phyloP scores from a whole-genome alignment of 37 sponge, comb jelly and placozoan species.

The Halisarca cf. caerulea region DNA sequence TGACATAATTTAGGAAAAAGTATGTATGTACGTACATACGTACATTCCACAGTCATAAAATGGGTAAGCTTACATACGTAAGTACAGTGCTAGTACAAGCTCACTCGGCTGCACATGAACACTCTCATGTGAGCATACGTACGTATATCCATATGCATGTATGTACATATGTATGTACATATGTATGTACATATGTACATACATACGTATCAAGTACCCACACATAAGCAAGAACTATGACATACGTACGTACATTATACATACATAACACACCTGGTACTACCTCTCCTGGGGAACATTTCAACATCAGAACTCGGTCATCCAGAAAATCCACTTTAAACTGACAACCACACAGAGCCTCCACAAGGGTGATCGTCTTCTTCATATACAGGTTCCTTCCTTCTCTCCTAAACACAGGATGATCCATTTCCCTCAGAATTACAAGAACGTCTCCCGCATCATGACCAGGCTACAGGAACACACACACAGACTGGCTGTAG shows the following conservation, averaged over 20 bases:
- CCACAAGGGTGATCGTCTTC: slow-evolving; percentile 80
- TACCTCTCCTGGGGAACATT: slow-evolving; percentile 56
- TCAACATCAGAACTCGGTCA: slow-evolving; percentile 64
- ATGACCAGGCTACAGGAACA: slow-evolving; percentile 79
- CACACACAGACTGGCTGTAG: too few species aligned
- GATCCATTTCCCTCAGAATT: slow-evolving; percentile 77
- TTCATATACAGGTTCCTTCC: slow-evolving; percentile 74
- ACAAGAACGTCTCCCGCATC: slow-evolving; percentile 91
- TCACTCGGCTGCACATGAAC: too few species aligned
- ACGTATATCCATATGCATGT: background rate
- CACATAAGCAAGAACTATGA: too few species aligned
- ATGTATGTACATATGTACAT: background rate
- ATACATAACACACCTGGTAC: slow-evolving; percentile 39
- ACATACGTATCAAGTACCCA: background rate
- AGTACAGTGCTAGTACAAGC: too few species aligned
- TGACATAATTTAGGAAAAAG: too few species aligned
- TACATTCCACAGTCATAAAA: too few species aligned
- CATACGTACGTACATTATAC: background rate
- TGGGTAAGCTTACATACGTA: too few species aligned
- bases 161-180: background rate
- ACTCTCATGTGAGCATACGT: too few species aligned
- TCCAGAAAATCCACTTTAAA: slow-evolving; percentile 80
- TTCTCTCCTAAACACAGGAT: slow-evolving; percentile 63
- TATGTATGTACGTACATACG: too few species aligned
- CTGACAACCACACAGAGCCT: slow-evolving; percentile 83